These are phyloP conservation scores for Festucalex cinctus DNA, from an alignment of 2,113 vertebrate species.

Conservation along the genomic window DNA sequence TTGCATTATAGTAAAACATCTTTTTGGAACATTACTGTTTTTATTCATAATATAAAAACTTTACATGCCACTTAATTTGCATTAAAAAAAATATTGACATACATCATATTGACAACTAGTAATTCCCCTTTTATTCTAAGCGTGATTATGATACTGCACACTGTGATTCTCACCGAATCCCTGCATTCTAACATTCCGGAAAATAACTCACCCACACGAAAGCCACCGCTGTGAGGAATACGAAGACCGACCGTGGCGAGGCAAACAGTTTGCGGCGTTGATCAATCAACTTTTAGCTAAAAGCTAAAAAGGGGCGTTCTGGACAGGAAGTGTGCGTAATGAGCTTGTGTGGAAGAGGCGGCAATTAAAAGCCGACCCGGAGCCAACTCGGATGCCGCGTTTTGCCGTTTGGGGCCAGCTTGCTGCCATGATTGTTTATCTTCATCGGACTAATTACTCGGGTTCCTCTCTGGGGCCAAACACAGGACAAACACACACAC, in stretches of 20 bases:
- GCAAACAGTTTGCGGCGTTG: slow-evolving; percentile 43
- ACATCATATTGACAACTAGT: too few relatives aligned
- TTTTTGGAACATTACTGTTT: too few relatives aligned
- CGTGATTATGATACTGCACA: too few relatives aligned
- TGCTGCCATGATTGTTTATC: slow-evolving; percentile 58
- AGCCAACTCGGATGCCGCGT: slow-evolving; percentile 49
- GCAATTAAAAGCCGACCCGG: slow-evolving; percentile 50
- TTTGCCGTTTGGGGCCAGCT: slow-evolving; percentile 49
- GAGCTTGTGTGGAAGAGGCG: slow-evolving; percentile 30
- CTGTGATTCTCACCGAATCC: neutral
- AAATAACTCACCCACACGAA: neutral
- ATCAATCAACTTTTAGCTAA: slow-evolving; percentile 43
- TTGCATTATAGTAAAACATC: too few relatives aligned
- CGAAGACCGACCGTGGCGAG: neutral
- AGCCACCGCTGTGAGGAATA: neutral
- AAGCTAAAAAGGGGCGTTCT: slow-evolving; percentile 42
- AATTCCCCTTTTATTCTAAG: too few relatives aligned
- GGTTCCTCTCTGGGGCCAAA: slow-evolving; percentile 30
- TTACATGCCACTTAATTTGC: too few relatives aligned
- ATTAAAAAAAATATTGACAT: too few relatives aligned
- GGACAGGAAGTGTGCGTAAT: slow-evolving; percentile 48
- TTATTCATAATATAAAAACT: too few relatives aligned
- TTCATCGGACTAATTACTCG: slow-evolving; percentile 60
- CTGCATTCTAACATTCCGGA: neutral
- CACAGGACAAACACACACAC: slow-evolving; percentile 20